phyloP scores from a whole-genome alignment of 2,888 invertebrate genomes.

The Zygogramma bicolorata region DNA sequence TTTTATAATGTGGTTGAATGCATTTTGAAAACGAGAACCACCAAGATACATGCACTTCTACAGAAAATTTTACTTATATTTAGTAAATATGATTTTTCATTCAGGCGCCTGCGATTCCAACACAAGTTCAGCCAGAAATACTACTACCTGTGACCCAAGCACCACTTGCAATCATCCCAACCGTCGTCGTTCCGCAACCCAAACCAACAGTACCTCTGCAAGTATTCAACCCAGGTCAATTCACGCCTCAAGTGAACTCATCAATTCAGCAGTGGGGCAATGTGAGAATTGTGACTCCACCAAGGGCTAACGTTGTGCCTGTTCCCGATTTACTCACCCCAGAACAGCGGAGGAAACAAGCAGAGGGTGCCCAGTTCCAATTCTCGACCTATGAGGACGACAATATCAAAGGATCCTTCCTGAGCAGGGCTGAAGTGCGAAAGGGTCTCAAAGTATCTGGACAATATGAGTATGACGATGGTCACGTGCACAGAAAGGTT shows the following conservation, averaged over 20 bases:
- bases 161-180: background rate
- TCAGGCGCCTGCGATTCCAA: too few species aligned
- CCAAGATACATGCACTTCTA: too few species aligned
- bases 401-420: constrained; percentile 63
- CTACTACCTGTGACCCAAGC: too few species aligned
- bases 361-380: constrained; percentile 62
- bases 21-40: too few species aligned
- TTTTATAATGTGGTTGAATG: too few species aligned
- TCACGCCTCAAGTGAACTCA: background rate
- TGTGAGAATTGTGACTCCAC: background rate
- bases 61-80: too few species aligned
- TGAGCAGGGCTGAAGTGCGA: constrained; percentile 63
- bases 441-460: constrained; percentile 67
- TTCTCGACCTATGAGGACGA: constrained; percentile 66
- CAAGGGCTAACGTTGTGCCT: background rate
- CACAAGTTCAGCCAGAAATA: too few species aligned
- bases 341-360: constrained; percentile 14
- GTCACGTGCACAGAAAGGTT: constrained; percentile 69
- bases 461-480: constrained; percentile 71
- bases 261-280: background rate
- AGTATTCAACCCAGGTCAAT: background rate
- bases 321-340: background rate
- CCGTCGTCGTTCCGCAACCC: background rate
- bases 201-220: too few species aligned
- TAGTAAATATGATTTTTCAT: too few species aligned